These are phyloP conservation scores for Villa cingulata DNA, from an alignment of 2,888 invertebrate genomes.

Conservation along the genomic window DNA sequence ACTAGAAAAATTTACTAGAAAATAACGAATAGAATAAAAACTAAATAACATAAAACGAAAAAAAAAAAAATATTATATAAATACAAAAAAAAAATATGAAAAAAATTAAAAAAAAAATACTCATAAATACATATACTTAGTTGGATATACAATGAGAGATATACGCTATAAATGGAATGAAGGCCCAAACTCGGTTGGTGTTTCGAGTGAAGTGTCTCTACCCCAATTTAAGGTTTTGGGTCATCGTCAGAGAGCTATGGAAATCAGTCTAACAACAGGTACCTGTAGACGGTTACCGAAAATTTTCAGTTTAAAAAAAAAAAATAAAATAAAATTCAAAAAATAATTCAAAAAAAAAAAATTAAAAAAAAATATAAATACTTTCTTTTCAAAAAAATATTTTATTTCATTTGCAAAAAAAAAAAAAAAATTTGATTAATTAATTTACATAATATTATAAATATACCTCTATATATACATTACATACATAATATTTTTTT, in stretches of 20 bases:
- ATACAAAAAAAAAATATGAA: background rate
- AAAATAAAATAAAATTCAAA: background rate
- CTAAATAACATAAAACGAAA: too few species aligned
- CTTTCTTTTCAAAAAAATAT: background rate
- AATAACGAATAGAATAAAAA: too few species aligned
- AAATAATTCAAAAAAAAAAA: too few species aligned
- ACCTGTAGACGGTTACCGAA: slow-evolving; percentile 44
- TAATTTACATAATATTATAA: too few species aligned
- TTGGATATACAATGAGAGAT: slow-evolving; percentile 97
- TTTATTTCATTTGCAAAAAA: background rate
- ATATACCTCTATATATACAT: too few species aligned
- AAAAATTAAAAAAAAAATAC: background rate
- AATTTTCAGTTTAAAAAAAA: background rate
- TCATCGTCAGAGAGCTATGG: slow-evolving; percentile 89
- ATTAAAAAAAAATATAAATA: background rate
- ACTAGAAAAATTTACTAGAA: too few species aligned
- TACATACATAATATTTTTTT: too few species aligned
- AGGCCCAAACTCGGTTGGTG: slow-evolving; percentile 87
- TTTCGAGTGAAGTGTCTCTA: slow-evolving; percentile 89
- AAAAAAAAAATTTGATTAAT: too few species aligned
- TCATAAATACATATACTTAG: slow-evolving; percentile 40
- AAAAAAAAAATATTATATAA: slow-evolving; percentile 23
- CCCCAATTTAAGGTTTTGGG: slow-evolving; percentile 97
- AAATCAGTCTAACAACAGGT: slow-evolving; percentile 95
- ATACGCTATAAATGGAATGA: slow-evolving; percentile 96